phyloP scores from a whole-genome alignment of 2,113 vertebrate genomes.

The Ploceus nigricollis region DNA sequence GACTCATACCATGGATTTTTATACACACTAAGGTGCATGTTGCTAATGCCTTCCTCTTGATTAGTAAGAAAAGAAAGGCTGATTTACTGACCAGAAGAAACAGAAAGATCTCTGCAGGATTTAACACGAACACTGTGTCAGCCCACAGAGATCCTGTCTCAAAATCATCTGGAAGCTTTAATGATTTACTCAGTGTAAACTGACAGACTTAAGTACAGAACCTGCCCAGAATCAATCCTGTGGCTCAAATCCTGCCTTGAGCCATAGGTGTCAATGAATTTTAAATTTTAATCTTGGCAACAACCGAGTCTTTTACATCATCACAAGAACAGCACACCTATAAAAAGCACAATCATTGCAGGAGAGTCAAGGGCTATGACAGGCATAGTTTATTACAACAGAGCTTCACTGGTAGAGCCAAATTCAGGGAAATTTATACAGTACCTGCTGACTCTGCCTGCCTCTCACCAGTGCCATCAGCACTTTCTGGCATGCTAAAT shows the following conservation, averaged over 20 bases:
- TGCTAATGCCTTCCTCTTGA: constrained; percentile 20
- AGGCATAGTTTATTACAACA: neutral
- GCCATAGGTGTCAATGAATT: constrained; percentile 23
- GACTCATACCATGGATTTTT: neutral
- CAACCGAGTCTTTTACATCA: neutral
- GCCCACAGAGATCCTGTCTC: neutral
- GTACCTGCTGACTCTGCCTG: neutral
- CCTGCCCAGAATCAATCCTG: neutral
- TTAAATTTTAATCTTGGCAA: constrained; percentile 38
- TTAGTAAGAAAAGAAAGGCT: constrained; percentile 10
- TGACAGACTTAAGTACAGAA: constrained; percentile 20
- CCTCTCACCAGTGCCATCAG: neutral
- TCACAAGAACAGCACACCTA: neutral
- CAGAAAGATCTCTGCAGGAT: constrained; percentile 18
- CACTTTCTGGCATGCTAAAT: neutral
- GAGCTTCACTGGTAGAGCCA: neutral
- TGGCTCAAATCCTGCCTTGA: neutral
- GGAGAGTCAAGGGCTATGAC: neutral
- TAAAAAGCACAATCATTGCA: neutral
- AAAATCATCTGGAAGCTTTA: constrained; percentile 21
- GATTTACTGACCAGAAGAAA: constrained; percentile 12
- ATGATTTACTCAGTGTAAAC: constrained; percentile 32
- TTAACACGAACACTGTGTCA: neutral
- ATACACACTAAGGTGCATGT: neutral
- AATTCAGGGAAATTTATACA: constrained; percentile 26